A percentile compares a stretch with the other conserved stretches of the same genome.
Evolutionary conservation across 2,888 invertebrate species (phyloP).

Genomic region (Pollenia griseotomentosa): DNA sequence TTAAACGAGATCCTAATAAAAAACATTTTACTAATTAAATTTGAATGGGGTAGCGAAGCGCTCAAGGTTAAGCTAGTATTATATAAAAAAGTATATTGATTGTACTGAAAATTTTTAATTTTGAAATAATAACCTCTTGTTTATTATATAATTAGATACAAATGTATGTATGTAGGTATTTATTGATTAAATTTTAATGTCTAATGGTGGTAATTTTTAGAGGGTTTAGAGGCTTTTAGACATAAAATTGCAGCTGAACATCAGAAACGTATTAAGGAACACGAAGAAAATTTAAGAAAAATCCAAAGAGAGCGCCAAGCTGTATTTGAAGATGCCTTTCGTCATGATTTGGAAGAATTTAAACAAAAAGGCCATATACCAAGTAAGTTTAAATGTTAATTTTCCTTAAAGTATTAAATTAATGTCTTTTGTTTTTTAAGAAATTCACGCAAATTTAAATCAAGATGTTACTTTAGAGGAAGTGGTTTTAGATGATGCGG

Average conservation of each 20-base stretch:
- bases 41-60: too few relatives aligned
- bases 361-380: constrained; percentile 87
- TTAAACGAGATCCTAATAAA: too few relatives aligned
- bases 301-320: constrained; percentile 88
- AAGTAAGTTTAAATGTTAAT: constrained; percentile 83
- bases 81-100: too few relatives aligned
- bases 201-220: constrained; percentile 74
- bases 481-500: constrained; percentile 87
- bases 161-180: too few relatives aligned
- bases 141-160: too few relatives aligned
- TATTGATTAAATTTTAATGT: not conserved
- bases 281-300: constrained; percentile 86
- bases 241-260: constrained; percentile 86
- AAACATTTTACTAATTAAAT: too few relatives aligned
- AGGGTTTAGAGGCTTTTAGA: constrained; percentile 83
- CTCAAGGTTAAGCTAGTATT: too few relatives aligned
- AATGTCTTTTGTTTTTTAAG: constrained; percentile 63
- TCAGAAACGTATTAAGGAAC: constrained; percentile 85
- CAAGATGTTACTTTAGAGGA: constrained; percentile 86
- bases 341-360: constrained; percentile 87
- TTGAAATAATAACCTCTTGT: not conserved
- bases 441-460: constrained; percentile 77
- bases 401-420: not conserved
- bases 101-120: too few relatives aligned
- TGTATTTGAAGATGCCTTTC: constrained; percentile 89